phyloP scores from a whole-genome alignment of 1,140 invertebrate genomes.

The Tribolium madens region DNA sequence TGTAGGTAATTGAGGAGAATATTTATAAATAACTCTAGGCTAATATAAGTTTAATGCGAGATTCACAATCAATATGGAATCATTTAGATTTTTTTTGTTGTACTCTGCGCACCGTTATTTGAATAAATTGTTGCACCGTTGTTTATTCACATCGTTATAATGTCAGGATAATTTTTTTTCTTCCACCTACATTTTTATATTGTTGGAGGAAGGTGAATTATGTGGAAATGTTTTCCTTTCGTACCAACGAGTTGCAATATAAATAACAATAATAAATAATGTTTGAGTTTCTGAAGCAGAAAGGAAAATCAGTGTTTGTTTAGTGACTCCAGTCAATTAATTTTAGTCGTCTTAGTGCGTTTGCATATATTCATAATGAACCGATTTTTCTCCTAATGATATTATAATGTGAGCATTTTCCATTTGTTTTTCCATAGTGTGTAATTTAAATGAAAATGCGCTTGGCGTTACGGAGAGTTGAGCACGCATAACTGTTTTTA shows the following conservation, averaged over 20 bases:
- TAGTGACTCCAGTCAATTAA: not conserved
- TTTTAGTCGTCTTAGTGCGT: not conserved
- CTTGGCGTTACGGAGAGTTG: slow-evolving; percentile 43
- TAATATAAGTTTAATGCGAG: too few species aligned
- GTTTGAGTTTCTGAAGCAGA: not conserved
- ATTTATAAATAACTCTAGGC: not conserved
- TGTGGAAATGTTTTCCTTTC: slow-evolving; percentile 3
- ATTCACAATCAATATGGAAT: not conserved
- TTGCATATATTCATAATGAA: slow-evolving; percentile 6
- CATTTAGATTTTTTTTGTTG: not conserved
- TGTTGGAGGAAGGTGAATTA: too few species aligned
- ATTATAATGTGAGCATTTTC: slow-evolving; percentile 13
- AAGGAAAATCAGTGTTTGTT: not conserved
- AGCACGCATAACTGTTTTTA: slow-evolving; percentile 48
- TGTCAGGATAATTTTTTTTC: not conserved
- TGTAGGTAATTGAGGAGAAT: not conserved
- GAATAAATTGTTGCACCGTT: not conserved
- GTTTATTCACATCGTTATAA: too few species aligned
- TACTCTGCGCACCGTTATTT: not conserved
- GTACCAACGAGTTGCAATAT: not conserved
- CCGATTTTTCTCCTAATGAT: slow-evolving; percentile 18
- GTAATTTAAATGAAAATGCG: slow-evolving; percentile 36
- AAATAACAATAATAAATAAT: not conserved
- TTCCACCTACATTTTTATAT: not conserved
- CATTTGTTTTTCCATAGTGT: slow-evolving; percentile 32